A percentile compares a stretch with the other conserved stretches of the same genome.
These are phyloP conservation scores for Troglohyphantes excavatus DNA, from an alignment of 2,888 invertebrate species.

Conservation along the genomic window DNA sequence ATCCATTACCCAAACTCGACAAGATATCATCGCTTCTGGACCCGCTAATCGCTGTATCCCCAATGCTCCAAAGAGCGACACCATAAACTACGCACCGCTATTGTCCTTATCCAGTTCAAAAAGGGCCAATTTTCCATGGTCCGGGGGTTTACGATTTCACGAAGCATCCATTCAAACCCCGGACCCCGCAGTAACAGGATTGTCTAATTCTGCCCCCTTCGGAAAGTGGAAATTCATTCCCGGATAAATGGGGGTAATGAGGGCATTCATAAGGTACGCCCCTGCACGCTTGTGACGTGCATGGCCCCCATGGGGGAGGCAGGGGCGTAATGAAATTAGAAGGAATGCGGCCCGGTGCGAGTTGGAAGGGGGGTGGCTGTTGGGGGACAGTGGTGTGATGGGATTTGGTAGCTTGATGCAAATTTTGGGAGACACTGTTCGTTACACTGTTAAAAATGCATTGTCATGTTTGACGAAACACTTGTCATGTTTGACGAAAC, in stretches of 20 bases:
- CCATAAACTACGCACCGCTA: constrained; percentile 4
- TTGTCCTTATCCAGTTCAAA: constrained; percentile 25
- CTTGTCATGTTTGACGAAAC: too few relatives aligned
- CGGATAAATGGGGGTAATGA: constrained; percentile 61
- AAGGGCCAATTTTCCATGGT: constrained; percentile 16
- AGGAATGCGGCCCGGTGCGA: constrained; percentile 13
- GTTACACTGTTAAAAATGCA: too few relatives aligned
- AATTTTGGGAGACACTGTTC: too few relatives aligned
- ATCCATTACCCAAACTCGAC: constrained; percentile 18
- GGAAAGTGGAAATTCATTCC: constrained; percentile 53
- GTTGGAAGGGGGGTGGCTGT: not conserved
- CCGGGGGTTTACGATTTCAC: constrained; percentile 9
- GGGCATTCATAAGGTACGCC: constrained; percentile 26
- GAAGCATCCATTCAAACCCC: not conserved
- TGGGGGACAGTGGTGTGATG: constrained; percentile 19
- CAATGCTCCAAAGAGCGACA: not conserved
- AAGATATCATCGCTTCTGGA: not conserved
- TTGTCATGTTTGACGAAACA: too few relatives aligned
- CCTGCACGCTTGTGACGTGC: constrained; percentile 50
- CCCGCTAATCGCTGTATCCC: not conserved
- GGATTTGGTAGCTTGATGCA: too few relatives aligned
- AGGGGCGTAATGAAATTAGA: constrained; percentile 62
- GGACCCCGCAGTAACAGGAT: constrained; percentile 29
- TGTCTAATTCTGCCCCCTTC: not conserved
- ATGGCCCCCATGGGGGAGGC: constrained; percentile 45